Conservation (phyloP, 37 sponge, comb jelly and placozoan species). For the Haliclona indistincta region DNA sequence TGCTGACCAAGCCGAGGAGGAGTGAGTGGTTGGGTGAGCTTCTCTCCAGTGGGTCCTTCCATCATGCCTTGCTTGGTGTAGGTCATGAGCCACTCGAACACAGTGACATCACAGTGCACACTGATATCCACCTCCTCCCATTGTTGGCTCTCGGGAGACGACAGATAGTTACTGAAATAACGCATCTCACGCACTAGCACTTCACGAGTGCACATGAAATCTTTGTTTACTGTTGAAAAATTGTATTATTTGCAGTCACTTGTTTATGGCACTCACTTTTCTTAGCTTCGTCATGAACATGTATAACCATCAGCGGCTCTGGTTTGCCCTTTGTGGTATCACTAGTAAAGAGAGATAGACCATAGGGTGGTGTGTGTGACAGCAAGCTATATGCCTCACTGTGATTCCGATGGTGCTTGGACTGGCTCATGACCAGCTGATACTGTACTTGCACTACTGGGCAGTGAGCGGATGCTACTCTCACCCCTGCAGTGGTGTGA, state of each 20-base stretch:
- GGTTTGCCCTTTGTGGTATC: not conserved
- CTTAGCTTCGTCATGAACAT: conserved; percentile 89
- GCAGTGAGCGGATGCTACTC: too few species aligned
- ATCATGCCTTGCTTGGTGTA: conserved; percentile 81
- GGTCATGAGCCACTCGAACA: conserved; percentile 95
- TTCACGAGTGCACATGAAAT: conserved; percentile 84
- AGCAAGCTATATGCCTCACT: too few species aligned
- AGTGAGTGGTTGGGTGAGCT: conserved; percentile 6
- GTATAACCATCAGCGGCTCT: conserved; percentile 64
- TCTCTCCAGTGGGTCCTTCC: conserved; percentile 61
- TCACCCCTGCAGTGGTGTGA: too few species aligned
- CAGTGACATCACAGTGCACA: conserved; percentile 95
- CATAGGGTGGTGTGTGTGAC: too few species aligned
- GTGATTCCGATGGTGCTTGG: too few species aligned
- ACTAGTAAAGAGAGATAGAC: too few species aligned
- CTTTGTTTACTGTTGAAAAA: conserved; percentile 57
- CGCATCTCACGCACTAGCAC: conserved; percentile 89
- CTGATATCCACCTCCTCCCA: conserved; percentile 92
- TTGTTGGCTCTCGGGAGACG: conserved; percentile 39
- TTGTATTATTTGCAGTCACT: not conserved
- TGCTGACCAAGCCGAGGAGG: conserved; percentile 56
- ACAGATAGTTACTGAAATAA: conserved; percentile 90
- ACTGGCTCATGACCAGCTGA: too few species aligned
- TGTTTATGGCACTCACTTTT: conserved; percentile 50
- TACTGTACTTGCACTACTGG: too few species aligned